phyloP scores from a whole-genome alignment of 1,140 invertebrate species.

The Pseudomyrmex flavicornis region DNA sequence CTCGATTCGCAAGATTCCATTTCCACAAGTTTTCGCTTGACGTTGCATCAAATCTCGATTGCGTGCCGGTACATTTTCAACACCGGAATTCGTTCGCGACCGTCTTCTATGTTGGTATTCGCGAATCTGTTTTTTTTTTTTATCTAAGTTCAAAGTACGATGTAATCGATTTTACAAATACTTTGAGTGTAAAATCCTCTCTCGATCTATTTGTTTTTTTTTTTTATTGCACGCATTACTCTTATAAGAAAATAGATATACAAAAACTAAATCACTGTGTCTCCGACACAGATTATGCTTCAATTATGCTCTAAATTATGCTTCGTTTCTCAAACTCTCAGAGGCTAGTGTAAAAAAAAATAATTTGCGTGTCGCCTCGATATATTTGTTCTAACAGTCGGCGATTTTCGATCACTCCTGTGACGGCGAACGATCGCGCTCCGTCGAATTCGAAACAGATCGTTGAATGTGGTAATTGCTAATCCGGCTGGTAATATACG shows the following conservation, averaged over 20 bases:
- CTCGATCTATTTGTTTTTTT: neutral
- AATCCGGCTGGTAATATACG: constrained; percentile 74
- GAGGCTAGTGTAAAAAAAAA: neutral
- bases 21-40: neutral
- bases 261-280: too few species aligned
- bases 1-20: neutral
- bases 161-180: too few species aligned
- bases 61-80: constrained; percentile 2
- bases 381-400: neutral
- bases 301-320: neutral
- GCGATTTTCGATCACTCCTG: neutral
- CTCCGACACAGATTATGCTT: too few species aligned
- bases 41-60: neutral
- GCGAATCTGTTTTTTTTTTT: neutral
- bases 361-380: neutral
- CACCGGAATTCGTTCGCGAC: neutral
- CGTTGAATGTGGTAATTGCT: constrained; percentile 65
- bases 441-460: neutral
- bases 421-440: neutral
- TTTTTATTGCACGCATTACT: neutral
- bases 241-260: too few species aligned
- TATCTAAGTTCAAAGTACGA: neutral
- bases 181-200: neutral
- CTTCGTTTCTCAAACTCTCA: neutral
- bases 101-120: too few species aligned